Percentiles rank a stretch among this genome's conserved stretches.
Evolutionary conservation across 92 coral and sea anemone species (phyloP).

Genomic region (Siderastrea siderea): DNA sequence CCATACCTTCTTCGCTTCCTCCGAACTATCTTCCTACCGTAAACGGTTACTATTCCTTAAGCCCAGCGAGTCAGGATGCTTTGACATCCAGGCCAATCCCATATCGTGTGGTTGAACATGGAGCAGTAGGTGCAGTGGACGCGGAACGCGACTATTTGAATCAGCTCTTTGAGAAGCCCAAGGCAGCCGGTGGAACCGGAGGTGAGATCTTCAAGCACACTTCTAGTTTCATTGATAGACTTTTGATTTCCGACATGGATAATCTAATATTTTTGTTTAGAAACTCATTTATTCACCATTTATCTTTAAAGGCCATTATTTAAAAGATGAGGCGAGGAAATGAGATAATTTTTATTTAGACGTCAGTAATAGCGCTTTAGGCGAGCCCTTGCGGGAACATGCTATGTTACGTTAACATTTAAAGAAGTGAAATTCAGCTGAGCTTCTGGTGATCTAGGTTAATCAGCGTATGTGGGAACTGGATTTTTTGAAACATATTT

Average conservation of each 20-base stretch:
- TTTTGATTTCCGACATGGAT: conserved; percentile 1
- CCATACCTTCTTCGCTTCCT: not conserved
- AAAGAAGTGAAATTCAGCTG: too few relatives aligned
- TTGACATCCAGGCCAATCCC: conserved; percentile 1
- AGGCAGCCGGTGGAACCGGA: not conserved
- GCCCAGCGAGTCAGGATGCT: conserved; percentile 7
- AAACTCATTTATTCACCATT: conserved; percentile 13
- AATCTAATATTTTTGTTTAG: conserved; percentile 23
- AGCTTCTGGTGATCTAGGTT: too few relatives aligned
- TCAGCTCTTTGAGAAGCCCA: conserved; percentile 10
- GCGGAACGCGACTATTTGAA: not conserved
- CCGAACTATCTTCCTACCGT: not conserved
- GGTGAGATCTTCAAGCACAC: not conserved
- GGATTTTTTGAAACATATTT: not conserved
- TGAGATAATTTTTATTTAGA: conserved; percentile 21
- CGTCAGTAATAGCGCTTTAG: not conserved
- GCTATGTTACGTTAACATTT: too few relatives aligned
- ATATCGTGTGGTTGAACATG: conserved; percentile 14
- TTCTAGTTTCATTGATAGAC: conserved; percentile 7
- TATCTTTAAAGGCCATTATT: conserved; percentile 13
- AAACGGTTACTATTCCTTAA: not conserved
- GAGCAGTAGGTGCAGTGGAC: not conserved
- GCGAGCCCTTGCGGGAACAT: not conserved
- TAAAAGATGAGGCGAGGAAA: conserved; percentile 24
- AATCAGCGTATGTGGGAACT: not conserved